phyloP scores from a whole-genome alignment of 1,140 invertebrate species.

The Chionoecetes opilio region DNA sequence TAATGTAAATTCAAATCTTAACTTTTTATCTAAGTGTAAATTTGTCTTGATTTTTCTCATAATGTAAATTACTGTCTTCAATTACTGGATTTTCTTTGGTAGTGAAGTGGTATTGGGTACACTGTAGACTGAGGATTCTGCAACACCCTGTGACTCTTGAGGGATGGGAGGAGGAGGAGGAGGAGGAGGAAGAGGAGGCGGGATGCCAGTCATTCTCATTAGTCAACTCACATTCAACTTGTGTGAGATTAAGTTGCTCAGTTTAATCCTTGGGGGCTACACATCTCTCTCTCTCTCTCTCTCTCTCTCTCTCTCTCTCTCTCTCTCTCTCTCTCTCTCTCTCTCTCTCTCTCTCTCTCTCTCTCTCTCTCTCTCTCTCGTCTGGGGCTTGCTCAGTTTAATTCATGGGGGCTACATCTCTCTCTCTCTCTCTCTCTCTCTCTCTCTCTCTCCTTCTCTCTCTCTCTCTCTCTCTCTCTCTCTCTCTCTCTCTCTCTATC shows the following conservation, averaged over 20 bases:
- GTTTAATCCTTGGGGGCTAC: background rate
- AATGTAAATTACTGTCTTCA: background rate
- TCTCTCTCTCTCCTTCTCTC: background rate
- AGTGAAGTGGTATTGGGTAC: background rate
- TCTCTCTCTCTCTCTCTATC: background rate
- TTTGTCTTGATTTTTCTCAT: no score
- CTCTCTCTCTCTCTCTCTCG: constrained; percentile 25
- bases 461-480: background rate
- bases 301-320: constrained; percentile 27
- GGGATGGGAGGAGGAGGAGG: no score
- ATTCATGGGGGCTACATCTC: background rate
- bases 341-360: constrained; percentile 27
- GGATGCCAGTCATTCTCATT: constrained; percentile 15
- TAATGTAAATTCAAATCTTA: no score
- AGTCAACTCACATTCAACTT: constrained; percentile 20
- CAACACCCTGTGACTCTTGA: background rate
- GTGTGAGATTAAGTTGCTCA: background rate
- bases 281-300: constrained; percentile 3
- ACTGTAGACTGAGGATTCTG: background rate
- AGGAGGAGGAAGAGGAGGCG: no score
- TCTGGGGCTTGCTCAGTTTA: background rate
- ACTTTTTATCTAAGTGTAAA: no score
- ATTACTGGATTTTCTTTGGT: background rate
- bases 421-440: constrained; percentile 18
- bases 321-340: constrained; percentile 27